These are phyloP conservation scores for Dasypus novemcinctus DNA, from an alignment of 2,113 vertebrate species.

Conservation along the genomic window DNA sequence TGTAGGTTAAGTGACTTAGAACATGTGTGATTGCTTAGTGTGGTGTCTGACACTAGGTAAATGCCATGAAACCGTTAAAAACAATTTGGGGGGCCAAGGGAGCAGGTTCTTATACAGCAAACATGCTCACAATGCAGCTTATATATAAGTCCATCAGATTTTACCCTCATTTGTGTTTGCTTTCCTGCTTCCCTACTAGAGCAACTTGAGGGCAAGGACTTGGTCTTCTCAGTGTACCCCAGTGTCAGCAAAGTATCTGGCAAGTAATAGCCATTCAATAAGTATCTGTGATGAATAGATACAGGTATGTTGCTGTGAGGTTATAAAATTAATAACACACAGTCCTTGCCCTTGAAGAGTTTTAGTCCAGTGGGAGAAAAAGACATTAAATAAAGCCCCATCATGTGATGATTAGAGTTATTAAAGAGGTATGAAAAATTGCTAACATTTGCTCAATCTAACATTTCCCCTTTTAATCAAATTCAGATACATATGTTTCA, in stretches of 20 bases:
- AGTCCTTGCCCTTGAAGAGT: background rate
- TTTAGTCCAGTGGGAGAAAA: background rate
- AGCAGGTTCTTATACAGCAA: background rate
- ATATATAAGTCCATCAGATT: background rate
- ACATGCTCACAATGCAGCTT: background rate
- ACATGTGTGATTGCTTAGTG: background rate
- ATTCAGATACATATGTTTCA: too few species aligned
- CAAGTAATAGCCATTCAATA: background rate
- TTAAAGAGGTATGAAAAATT: background rate
- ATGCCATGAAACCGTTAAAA: background rate
- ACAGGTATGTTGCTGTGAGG: background rate
- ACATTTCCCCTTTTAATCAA: too few species aligned
- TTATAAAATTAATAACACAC: background rate
- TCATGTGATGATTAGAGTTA: background rate
- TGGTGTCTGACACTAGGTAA: background rate
- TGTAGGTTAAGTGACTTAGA: background rate
- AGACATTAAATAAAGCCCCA: background rate
- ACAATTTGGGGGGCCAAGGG: background rate
- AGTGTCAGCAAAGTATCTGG: background rate
- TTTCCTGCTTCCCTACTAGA: background rate
- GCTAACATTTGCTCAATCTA: background rate
- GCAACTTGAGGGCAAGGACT: background rate
- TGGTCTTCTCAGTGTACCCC: background rate
- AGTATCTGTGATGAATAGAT: background rate
- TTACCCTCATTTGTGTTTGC: background rate